A percentile compares a stretch with the other conserved stretches of the same genome.
Evolutionary conservation across 2,888 invertebrate genomes (phyloP).

Genomic region (Conistra vaccinii): DNA sequence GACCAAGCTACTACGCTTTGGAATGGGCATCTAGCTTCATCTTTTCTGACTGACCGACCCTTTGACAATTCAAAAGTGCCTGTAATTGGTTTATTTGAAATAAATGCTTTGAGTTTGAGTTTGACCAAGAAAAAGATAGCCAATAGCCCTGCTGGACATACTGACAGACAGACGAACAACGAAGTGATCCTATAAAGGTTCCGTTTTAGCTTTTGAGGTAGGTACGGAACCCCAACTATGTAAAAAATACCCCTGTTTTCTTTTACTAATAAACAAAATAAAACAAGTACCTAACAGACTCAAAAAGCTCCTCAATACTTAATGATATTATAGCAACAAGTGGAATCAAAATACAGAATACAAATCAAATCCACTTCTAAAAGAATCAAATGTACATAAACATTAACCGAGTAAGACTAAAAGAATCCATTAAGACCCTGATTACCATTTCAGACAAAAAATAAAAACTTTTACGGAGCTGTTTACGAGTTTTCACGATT

Average conservation of each 20-base stretch:
- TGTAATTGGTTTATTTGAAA: too few relatives aligned
- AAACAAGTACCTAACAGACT: constrained; percentile 2
- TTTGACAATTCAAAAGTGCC: too few relatives aligned
- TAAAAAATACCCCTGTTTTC: neutral
- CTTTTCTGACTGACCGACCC: too few relatives aligned
- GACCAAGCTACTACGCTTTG: too few relatives aligned
- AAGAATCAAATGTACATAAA: constrained; percentile 24
- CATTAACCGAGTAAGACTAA: constrained; percentile 16
- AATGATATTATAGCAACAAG: constrained; percentile 23
- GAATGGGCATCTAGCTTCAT: too few relatives aligned
- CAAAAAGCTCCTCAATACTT: neutral
- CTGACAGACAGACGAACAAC: neutral
- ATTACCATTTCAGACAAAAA: constrained; percentile 38
- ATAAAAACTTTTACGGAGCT: constrained; percentile 19
- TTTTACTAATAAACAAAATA: neutral
- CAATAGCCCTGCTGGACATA: too few relatives aligned
- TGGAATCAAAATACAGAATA: constrained; percentile 18
- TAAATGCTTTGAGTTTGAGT: too few relatives aligned
- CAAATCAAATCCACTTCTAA: constrained; percentile 19
- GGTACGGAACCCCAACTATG: too few relatives aligned
- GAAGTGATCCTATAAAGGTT: too few relatives aligned
- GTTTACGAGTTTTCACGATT: constrained; percentile 12
- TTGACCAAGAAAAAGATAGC: too few relatives aligned
- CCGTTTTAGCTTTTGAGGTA: too few relatives aligned
- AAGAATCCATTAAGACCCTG: constrained; percentile 26